Evolutionary conservation across 1,140 invertebrate genomes (phyloP).

Genomic region (Cherax destructor): DNA sequence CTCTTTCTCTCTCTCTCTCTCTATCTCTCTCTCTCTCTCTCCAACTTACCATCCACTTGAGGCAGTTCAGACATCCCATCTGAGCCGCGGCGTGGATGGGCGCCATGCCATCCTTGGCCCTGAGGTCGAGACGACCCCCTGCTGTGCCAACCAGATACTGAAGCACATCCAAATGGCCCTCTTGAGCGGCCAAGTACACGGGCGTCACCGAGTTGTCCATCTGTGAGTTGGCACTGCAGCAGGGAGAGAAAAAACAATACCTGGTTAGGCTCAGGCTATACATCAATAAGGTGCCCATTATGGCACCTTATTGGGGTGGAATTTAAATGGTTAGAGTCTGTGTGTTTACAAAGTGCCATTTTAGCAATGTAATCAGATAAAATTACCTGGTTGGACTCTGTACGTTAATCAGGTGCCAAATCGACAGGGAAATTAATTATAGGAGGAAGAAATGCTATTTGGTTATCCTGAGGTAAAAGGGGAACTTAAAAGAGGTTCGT

Average conservation of each 20-base stretch:
- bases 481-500: no score
- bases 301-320: no score
- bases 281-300: neutral
- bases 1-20: neutral
- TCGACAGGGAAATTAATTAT: no score
- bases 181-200: constrained; percentile 91
- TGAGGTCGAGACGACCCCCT: constrained; percentile 84
- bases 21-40: neutral
- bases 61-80: constrained; percentile 89
- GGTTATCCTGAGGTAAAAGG: no score
- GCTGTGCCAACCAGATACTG: constrained; percentile 88
- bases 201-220: constrained; percentile 93
- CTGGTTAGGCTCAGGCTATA: neutral
- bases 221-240: constrained; percentile 86
- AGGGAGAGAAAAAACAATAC: neutral
- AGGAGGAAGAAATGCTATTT: no score
- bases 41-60: constrained; percentile 89
- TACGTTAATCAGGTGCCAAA: no score
- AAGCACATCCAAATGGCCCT: constrained; percentile 89
- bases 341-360: no score
- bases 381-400: no score
- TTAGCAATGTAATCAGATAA: no score
- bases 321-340: no score
- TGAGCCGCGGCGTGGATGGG: constrained; percentile 91
- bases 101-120: constrained; percentile 92